Evolutionary conservation across 2,113 vertebrate species (phyloP).

Genomic region (Fulmarus glacialis): DNA sequence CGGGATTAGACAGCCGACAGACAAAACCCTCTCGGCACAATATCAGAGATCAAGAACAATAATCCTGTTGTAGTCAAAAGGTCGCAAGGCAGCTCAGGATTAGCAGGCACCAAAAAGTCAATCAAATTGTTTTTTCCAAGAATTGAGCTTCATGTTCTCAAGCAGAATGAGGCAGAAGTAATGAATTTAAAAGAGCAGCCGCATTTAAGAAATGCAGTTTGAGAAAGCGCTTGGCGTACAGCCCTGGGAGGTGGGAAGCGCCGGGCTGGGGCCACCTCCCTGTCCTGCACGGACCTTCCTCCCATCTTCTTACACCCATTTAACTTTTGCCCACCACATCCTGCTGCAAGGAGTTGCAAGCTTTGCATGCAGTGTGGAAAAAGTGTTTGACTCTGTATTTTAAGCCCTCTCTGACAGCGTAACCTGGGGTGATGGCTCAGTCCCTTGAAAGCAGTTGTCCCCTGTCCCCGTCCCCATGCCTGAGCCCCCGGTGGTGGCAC

Average conservation of each 20-base stretch:
- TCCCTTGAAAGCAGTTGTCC: neutral
- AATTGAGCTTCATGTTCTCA: neutral
- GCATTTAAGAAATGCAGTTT: neutral
- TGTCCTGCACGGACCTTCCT: neutral
- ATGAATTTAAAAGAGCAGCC: neutral
- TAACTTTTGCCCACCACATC: neutral
- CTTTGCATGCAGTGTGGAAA: neutral
- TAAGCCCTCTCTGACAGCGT: neutral
- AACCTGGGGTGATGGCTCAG: neutral
- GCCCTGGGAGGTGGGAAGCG: neutral
- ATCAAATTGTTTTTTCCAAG: slow-evolving; percentile 24
- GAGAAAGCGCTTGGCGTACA: neutral
- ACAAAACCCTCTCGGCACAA: slow-evolving; percentile 45
- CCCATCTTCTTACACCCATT: neutral
- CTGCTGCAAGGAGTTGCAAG: neutral
- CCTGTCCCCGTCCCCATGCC: neutral
- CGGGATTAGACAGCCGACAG: neutral
- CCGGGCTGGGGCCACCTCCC: neutral
- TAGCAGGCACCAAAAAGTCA: slow-evolving; percentile 48
- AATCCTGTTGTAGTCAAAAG: slow-evolving; percentile 64
- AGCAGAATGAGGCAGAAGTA: slow-evolving; percentile 13
- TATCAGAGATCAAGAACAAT: slow-evolving; percentile 47
- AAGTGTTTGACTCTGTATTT: neutral
- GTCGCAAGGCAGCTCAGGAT: slow-evolving; percentile 53
- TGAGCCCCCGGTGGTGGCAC: accelerated